Percentiles rank a stretch among this genome's conserved stretches.
phyloP scores from a whole-genome alignment of 2,113 vertebrate species.

The Alethe diademata region DNA sequence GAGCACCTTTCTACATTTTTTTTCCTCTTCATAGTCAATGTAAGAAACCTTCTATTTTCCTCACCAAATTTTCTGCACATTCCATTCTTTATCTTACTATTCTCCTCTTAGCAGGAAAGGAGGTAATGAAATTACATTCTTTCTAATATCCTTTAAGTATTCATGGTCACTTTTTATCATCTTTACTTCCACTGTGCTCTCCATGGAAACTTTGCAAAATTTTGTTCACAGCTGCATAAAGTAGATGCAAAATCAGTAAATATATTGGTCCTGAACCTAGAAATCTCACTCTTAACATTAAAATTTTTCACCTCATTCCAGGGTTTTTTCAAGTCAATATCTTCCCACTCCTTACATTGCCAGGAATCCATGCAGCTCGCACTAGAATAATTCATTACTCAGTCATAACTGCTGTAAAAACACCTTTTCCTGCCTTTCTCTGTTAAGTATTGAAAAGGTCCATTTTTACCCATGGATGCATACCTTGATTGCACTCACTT shows the following conservation, averaged over 20 bases:
- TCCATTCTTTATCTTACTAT: background rate
- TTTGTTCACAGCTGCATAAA: background rate
- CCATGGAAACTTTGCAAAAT: background rate
- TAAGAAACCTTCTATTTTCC: background rate
- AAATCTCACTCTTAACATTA: background rate
- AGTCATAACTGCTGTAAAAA: background rate
- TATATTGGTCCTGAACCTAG: background rate
- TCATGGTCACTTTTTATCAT: background rate
- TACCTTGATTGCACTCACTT: background rate
- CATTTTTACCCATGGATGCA: background rate
- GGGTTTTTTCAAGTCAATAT: background rate
- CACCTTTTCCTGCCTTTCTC: background rate
- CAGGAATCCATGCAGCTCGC: background rate
- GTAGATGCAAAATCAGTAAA: background rate
- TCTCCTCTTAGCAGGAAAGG: background rate
- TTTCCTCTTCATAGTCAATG: background rate
- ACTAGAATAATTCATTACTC: background rate
- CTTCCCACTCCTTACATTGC: background rate
- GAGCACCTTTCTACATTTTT: background rate
- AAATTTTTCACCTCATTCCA: background rate
- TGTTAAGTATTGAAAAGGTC: background rate
- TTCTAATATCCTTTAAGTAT: background rate
- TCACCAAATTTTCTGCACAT: background rate
- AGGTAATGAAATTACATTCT: background rate
- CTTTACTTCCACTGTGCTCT: background rate